phyloP scores from a whole-genome alignment of 1,140 invertebrate genomes.

The Drosophila virilis region DNA sequence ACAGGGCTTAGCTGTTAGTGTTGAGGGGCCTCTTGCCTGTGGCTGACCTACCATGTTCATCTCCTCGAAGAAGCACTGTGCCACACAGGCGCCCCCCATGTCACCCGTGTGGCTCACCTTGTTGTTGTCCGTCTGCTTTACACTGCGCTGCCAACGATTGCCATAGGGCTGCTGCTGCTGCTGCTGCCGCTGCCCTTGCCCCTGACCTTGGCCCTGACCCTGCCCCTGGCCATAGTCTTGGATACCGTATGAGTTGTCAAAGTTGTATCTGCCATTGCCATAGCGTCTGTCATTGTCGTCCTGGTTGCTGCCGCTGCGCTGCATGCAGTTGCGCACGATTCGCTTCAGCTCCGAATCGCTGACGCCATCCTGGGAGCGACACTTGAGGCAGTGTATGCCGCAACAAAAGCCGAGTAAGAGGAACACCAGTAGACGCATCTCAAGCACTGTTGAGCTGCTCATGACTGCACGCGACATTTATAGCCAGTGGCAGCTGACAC shows the following conservation, averaged over 20 bases:
- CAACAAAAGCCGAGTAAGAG: slow-evolving; percentile 29
- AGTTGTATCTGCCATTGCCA: slow-evolving; percentile 30
- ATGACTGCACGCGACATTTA: slow-evolving; percentile 32
- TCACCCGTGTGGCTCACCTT: slow-evolving; percentile 21
- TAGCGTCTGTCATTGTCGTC: slow-evolving; percentile 45
- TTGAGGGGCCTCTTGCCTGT: background rate
- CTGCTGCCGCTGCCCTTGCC: slow-evolving; percentile 23
- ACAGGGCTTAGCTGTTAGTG: background rate
- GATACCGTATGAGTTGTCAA: slow-evolving; percentile 18
- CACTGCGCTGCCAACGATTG: slow-evolving; percentile 40
- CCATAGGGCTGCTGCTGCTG: slow-evolving; percentile 39
- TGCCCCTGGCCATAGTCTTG: slow-evolving; percentile 39
- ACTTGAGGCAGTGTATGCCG: slow-evolving; percentile 74
- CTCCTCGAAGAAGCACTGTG: slow-evolving; percentile 86
- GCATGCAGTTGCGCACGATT: slow-evolving; percentile 73
- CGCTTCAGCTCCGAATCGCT: slow-evolving; percentile 84
- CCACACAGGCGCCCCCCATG: slow-evolving; percentile 74
- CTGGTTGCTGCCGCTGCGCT: slow-evolving; percentile 37
- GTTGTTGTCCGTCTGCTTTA: slow-evolving; percentile 43
- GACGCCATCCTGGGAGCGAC: slow-evolving; percentile 84
- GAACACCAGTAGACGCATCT: slow-evolving; percentile 42
- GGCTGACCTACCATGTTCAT: slow-evolving; percentile 85
- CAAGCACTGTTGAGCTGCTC: slow-evolving; percentile 18
- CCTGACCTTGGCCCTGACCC: slow-evolving; percentile 10
- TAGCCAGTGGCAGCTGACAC: slow-evolving; percentile 19